Evolutionary conservation across 2,888 invertebrate genomes (phyloP), one percentile per base, ranked within the genome.

Genomic region (Andrena praecox): DNA sequence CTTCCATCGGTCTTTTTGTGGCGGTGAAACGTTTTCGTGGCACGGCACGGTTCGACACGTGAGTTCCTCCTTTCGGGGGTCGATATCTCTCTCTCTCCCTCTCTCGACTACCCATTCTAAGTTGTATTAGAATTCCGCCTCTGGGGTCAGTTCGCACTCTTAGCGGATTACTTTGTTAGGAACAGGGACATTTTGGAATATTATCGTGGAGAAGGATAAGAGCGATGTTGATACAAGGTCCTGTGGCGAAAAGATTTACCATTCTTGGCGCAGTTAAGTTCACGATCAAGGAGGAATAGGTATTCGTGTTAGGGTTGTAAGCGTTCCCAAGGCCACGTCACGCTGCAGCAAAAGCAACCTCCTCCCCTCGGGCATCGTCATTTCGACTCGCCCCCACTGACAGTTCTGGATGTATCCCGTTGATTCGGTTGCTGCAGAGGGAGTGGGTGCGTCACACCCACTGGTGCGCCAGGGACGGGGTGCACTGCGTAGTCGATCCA

Each of bases 321-420:
- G 71, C 77, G 80, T 77, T 54, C 29, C 77, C 87, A 87, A 87
- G 87, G 85, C 80, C 85, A 87, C 87, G 85, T 85, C 81, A 87
- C 73, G 72, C 82, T 84, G 85, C 88, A 82, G 85, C 77, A 84
- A 78, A 42, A 71, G 16, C 67, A 54, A 20, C 62, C 60, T 59
- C 76, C 54, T 33, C 59, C 80, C 75, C 60, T 31, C 48, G 48
- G 67, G 64, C 67, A 80, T 78, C 75, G 74, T 84, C 85, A 69
- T 80, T 85, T 84, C 56, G 78, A 85, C 80, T 82, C 77, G 54
- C 72, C 67, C 42, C 82, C 78, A 72, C 82, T 75, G 69, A 71
- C 56, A 72, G 66, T 79, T 82, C 85, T 85, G 82, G 74, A 72
- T 85, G 67, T 81, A 77, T 76, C 78, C 60, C 76, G 69, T 70